These are phyloP conservation scores for Prinia subflava DNA, from an alignment of 2,113 vertebrate species.

Conservation along the genomic window DNA sequence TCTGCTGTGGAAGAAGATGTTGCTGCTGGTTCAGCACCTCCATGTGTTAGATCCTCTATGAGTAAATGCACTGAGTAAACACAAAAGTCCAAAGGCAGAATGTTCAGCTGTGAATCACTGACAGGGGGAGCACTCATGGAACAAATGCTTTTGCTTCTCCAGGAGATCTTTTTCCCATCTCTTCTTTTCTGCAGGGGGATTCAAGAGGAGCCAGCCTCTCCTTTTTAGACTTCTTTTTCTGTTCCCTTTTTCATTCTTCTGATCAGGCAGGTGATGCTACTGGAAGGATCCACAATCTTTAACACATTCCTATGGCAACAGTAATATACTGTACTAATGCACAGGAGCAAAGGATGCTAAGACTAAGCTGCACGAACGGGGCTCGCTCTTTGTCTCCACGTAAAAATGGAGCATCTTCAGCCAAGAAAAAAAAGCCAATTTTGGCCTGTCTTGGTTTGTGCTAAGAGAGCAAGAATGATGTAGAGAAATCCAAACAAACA, in stretches of 20 bases:
- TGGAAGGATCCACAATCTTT: conserved; percentile 72
- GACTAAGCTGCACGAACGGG: conserved; percentile 67
- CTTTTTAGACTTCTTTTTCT: not conserved
- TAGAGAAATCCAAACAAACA: conserved; percentile 52
- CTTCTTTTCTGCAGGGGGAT: conserved; percentile 30
- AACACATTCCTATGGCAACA: conserved; percentile 89
- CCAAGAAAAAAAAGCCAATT: conserved; percentile 10
- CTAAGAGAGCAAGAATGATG: conserved; percentile 68
- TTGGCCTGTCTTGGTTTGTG: conserved; percentile 57
- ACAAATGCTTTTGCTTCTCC: conserved; percentile 2
- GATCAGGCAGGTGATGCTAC: conserved; percentile 75
- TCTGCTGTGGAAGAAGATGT: conserved; percentile 56
- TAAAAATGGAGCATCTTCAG: conserved; percentile 36
- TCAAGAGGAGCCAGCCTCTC: conserved; percentile 89
- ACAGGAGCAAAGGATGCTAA: conserved; percentile 78
- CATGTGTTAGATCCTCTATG: conserved; percentile 56
- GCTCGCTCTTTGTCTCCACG: conserved; percentile 56
- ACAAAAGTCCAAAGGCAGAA: conserved; percentile 60
- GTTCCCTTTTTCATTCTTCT: conserved; percentile 74
- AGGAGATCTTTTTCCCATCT: not conserved
- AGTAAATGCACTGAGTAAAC: conserved; percentile 72
- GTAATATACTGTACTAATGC: conserved; percentile 98
- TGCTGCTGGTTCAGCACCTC: conserved; percentile 68
- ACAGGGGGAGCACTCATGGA: conserved; percentile 50
- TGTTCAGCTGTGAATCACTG: conserved; percentile 36